Percentiles rank a stretch among this genome's conserved stretches.
These are phyloP conservation scores for Actinia tenebrosa DNA, from an alignment of 64 coral and sea anemone species.

Conservation along the genomic window DNA sequence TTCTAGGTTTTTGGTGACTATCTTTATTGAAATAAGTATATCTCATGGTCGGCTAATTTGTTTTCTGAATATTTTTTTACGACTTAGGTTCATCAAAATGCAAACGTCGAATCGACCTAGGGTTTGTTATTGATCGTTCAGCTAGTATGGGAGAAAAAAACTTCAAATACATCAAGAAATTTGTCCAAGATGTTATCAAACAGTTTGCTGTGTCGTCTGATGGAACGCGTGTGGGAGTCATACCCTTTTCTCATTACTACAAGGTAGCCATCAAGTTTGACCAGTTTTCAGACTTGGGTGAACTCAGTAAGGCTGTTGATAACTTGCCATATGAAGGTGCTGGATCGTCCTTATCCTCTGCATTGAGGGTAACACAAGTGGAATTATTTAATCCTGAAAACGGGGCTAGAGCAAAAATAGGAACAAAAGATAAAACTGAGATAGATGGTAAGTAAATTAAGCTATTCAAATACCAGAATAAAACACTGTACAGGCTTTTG, in stretches of 20 bases:
- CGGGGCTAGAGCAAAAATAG: neutral
- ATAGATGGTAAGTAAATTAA: neutral
- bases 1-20: too few species aligned
- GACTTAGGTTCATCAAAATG: neutral
- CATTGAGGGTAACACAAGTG: neutral
- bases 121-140: constrained; percentile 19
- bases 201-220: neutral
- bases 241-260: constrained; percentile 20
- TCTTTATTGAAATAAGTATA: too few species aligned
- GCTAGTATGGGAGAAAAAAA: constrained; percentile 23
- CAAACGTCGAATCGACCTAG: constrained; percentile 4
- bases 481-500: neutral
- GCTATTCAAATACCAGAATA: too few species aligned
- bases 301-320: constrained; percentile 2
- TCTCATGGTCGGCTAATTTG: too few species aligned
- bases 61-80: neutral
- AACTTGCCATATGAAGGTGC: constrained; percentile 14
- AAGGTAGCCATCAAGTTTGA: neutral
- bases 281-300: neutral
- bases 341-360: neutral
- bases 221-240: neutral
- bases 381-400: constrained; percentile 15
- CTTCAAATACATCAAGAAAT: constrained; percentile 27
- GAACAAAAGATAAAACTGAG: neutral
- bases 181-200: constrained; percentile 2